phyloP scores from a whole-genome alignment of 2,113 vertebrate species.

The Ceyx margarethae region DNA sequence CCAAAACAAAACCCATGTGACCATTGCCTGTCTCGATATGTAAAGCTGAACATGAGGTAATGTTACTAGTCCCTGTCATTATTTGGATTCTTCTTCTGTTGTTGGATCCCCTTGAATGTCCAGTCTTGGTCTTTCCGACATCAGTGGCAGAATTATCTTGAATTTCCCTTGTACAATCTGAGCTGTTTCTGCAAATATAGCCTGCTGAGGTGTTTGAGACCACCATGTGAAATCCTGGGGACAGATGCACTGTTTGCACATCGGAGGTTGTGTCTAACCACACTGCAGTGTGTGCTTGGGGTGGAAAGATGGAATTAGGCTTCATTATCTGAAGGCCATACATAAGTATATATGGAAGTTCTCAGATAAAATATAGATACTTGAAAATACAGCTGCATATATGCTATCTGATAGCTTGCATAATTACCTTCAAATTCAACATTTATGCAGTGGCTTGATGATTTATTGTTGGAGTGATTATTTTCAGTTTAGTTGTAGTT shows the following conservation, averaged over 20 bases:
- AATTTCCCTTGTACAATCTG: background rate
- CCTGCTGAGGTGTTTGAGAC: background rate
- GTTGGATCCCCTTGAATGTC: background rate
- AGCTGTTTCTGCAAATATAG: background rate
- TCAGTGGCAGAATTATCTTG: background rate
- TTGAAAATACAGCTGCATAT: background rate
- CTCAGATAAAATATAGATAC: background rate
- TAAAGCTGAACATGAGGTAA: background rate
- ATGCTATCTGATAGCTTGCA: background rate
- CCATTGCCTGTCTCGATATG: background rate
- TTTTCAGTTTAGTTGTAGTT: background rate
- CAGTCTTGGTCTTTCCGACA: background rate
- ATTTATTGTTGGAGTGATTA: background rate
- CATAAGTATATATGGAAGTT: background rate
- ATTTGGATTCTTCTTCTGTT: background rate
- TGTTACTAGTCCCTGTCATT: background rate
- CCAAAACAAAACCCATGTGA: background rate
- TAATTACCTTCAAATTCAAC: background rate
- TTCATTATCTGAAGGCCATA: background rate
- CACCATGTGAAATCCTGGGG: background rate
- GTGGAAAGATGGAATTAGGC: background rate
- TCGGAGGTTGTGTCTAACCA: background rate
- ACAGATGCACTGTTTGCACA: background rate
- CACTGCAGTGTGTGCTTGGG: fast-evolving
- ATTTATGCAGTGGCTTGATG: background rate